Conservation (phyloP, 2,888 invertebrate species). For the Nyleta sp. region DNA sequence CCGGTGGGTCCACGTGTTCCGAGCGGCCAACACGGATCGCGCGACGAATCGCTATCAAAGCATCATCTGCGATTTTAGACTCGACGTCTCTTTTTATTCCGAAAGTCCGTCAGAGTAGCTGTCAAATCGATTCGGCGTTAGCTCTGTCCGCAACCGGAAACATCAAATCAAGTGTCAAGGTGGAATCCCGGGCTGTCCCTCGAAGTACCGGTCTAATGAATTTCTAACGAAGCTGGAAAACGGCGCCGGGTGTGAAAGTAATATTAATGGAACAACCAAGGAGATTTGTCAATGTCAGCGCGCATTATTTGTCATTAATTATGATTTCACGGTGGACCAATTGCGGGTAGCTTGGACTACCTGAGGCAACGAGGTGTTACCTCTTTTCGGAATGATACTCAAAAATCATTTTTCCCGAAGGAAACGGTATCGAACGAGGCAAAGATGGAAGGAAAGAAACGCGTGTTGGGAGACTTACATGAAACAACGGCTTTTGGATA, state of each 20-base stretch:
- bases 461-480: no score
- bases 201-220: conserved; percentile 15
- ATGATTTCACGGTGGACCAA: conserved; percentile 42
- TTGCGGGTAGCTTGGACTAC: conserved; percentile 40
- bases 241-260: conserved; percentile 42
- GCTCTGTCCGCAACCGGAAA: conserved; percentile 30
- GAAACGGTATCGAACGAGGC: no score
- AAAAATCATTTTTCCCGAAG: not conserved
- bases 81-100: no score
- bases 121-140: conserved; percentile 13
- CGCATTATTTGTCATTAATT: conserved; percentile 53
- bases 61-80: no score
- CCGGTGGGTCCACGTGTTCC: conserved; percentile 76
- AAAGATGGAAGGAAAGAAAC: no score
- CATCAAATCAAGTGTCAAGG: conserved; percentile 32
- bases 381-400: conserved; percentile 2
- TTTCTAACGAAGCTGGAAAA: conserved; percentile 50
- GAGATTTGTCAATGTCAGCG: conserved; percentile 50
- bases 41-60: conserved; percentile 49
- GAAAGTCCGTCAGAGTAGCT: no score
- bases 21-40: conserved; percentile 43
- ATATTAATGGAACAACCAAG: conserved; percentile 39
- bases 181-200: not conserved
- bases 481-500: no score
- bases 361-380: conserved; percentile 16